Percentiles rank a stretch among this genome's conserved stretches.
phyloP scores from a whole-genome alignment of 2,797 vertebrate species.

The Nasua narica region DNA sequence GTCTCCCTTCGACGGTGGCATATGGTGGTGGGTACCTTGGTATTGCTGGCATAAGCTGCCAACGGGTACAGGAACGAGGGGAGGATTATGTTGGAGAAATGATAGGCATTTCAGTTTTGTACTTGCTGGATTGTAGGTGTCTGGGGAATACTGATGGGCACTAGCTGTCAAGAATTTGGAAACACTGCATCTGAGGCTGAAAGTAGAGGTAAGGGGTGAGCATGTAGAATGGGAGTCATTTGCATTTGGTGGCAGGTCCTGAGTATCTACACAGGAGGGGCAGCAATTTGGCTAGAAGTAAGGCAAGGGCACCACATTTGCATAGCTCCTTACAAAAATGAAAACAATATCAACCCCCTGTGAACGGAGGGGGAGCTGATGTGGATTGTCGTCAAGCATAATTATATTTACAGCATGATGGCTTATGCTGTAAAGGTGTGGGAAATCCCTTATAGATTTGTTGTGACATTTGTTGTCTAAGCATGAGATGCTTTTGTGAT shows the following conservation, averaged over 20 bases:
- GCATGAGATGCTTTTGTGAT: background rate
- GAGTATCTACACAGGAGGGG: background rate
- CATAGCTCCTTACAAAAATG: background rate
- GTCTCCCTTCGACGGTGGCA: background rate
- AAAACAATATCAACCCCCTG: background rate
- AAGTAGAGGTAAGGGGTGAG: background rate
- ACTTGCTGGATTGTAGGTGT: background rate
- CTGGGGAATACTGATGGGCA: background rate
- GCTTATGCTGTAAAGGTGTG: background rate
- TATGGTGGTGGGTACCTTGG: too few relatives aligned
- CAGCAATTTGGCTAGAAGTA: background rate
- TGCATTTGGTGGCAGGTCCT: background rate
- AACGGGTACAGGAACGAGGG: background rate
- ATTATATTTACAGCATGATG: background rate
- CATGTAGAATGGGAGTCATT: too few relatives aligned
- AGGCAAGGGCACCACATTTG: background rate
- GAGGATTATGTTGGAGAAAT: background rate
- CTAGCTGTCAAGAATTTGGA: background rate
- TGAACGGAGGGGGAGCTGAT: background rate
- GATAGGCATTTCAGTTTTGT: background rate
- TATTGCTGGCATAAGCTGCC: background rate
- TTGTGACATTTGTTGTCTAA: background rate
- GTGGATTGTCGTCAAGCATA: background rate
- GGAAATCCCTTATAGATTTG: background rate
- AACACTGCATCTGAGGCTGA: background rate